Base-by-base conservation (phyloP, 2,888 invertebrate genomes). In the Zele albiditarsus region DNA sequence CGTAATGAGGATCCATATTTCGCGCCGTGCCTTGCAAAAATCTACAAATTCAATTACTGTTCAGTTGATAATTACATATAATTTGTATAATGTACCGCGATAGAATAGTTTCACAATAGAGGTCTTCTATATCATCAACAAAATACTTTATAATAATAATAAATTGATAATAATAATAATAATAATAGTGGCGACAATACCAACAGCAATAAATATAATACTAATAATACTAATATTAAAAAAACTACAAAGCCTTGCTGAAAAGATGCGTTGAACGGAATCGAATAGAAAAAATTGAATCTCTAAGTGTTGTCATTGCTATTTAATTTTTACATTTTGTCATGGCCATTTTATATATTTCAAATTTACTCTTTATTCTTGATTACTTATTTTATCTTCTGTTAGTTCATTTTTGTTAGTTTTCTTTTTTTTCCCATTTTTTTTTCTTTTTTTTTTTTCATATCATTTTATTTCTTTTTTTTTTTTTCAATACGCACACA, bases 351-450 rank as follows among this genome's bases (percentile, higher is more conserved):
- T 28, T 2, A 60, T 23, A 53, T 53, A 53, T 53, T 20, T 23
- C 53, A 53, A 42, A 53, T 53, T 38, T 2, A 31, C 38, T 38
- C n/a, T n/a, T n/a, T 57, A 69, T 75, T 73, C 75, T 73, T 49
- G 49, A 58, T 77, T 38, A 12, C 38, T 12, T 33, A 75, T 75
- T 77, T 75, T 76, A 68, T 72, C 68, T 70, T 74, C 60, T 74
- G 68, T 60, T 73, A 80, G 78, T 4, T 46, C 4, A n/a, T 53
- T 5, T 42, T 42, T 42, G 42, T 42, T 42, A 6, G 6, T 33
- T 33, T 42, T 27, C 16, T 60, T 10, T 27, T 25, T 60, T 27
- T 58, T 58, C n/a, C n/a, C 38, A 74, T 77, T 78, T 75, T 76
- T 71, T 73, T 69, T 71, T 75, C 62, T 73, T 71, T 58, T 73